Evolutionary conservation across 2,888 invertebrate genomes (phyloP).

Genomic region (Chrysotoxum bicinctum): DNA sequence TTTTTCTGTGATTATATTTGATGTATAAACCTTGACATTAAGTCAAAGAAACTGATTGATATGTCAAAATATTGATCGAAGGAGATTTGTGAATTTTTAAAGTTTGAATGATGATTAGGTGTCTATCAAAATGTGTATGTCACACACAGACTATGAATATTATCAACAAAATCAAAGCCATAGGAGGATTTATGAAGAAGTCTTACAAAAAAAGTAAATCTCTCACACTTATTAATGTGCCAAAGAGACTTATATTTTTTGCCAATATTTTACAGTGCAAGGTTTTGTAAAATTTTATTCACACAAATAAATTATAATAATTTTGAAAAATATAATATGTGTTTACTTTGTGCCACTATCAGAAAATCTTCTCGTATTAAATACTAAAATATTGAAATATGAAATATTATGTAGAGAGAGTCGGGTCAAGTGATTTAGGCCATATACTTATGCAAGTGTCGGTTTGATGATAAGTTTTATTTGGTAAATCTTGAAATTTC

Average conservation of each 20-base stretch:
- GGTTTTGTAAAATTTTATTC: not conserved
- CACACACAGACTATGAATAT: conserved; percentile 1
- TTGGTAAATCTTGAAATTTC: no score
- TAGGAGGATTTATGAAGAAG: not conserved
- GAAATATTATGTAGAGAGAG: no score
- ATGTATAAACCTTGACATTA: not conserved
- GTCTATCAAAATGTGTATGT: not conserved
- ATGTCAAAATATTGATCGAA: not conserved
- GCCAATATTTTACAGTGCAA: not conserved
- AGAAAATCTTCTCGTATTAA: no score
- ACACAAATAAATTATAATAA: not conserved
- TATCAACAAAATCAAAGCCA: not conserved
- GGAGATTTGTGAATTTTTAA: not conserved
- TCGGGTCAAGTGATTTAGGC: no score
- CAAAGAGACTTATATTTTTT: not conserved
- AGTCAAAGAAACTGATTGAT: not conserved
- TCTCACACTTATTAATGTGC: not conserved
- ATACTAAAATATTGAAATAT: no score
- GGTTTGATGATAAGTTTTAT: no score
- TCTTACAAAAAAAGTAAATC: not conserved
- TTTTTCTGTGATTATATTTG: no score
- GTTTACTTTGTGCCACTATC: no score
- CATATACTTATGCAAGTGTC: no score
- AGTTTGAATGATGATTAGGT: not conserved
- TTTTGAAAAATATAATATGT: no score